Conservation (phyloP, 2,888 invertebrate species). For the Clitarchus hookeri region DNA sequence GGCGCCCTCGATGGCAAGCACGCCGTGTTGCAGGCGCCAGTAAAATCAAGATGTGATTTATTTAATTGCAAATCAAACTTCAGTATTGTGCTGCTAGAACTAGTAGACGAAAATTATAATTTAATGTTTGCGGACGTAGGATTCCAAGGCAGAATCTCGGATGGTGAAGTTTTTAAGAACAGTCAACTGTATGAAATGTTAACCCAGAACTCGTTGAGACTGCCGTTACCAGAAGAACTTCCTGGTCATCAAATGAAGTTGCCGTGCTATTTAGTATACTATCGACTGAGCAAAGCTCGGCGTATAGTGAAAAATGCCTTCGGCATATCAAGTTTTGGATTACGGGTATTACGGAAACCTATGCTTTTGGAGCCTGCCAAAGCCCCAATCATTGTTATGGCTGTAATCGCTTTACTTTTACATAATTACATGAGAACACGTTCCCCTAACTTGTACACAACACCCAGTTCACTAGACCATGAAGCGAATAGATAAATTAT, state of each 20-base stretch:
- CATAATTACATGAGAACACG: background rate
- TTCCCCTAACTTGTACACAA: background rate
- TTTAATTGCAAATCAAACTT: no score
- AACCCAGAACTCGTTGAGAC: background rate
- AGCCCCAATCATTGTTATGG: background rate
- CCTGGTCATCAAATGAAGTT: background rate
- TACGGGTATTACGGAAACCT: background rate
- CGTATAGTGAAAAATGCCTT: conserved; percentile 9
- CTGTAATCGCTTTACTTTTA: background rate
- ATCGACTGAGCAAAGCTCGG: background rate
- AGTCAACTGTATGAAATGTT: no score
- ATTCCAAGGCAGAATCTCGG: no score
- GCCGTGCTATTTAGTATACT: conserved; percentile 35
- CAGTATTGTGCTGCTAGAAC: background rate
- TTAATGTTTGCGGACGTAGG: no score
- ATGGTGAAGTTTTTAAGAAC: background rate
- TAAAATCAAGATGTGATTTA: no score
- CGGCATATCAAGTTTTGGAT: background rate
- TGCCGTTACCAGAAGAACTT: background rate
- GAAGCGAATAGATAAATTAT: background rate
- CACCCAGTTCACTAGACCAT: background rate
- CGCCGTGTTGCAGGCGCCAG: no score
- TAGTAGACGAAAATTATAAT: no score
- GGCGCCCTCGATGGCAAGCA: no score
- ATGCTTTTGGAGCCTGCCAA: conserved; percentile 19